Evolutionary conservation across 2,888 invertebrate species (phyloP).

Genomic region (Odontocolon sp.): DNA sequence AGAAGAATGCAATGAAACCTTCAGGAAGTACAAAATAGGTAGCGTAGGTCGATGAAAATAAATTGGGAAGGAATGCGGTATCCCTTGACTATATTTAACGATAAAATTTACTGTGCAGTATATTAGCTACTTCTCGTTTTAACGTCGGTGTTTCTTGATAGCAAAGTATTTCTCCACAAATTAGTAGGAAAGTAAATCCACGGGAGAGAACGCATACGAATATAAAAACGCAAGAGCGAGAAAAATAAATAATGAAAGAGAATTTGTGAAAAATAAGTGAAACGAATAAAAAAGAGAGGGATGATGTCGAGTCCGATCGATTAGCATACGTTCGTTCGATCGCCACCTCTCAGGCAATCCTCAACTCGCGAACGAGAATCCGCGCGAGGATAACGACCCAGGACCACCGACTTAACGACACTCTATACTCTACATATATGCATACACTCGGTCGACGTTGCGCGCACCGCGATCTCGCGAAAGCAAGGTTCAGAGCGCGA

Average conservation of each 20-base stretch:
- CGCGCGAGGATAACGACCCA: conserved; percentile 54
- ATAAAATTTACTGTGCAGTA: too few relatives aligned
- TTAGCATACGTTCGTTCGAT: conserved; percentile 20
- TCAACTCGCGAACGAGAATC: conserved; percentile 21
- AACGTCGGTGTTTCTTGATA: too few relatives aligned
- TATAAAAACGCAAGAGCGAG: background rate
- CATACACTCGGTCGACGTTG: background rate
- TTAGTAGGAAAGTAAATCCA: too few relatives aligned
- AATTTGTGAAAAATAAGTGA: background rate
- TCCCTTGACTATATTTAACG: too few relatives aligned
- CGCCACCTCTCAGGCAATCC: too few relatives aligned
- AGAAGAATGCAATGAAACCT: too few relatives aligned
- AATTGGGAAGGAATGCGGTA: too few relatives aligned
- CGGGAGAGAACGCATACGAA: background rate
- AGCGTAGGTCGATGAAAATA: too few relatives aligned
- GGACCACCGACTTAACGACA: conserved; percentile 24
- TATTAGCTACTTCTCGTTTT: too few relatives aligned
- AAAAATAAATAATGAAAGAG: conserved; percentile 1
- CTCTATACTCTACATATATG: conserved; percentile 2
- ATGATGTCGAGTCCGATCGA: conserved; percentile 43
- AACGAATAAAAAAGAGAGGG: background rate
- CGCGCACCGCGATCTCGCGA: background rate
- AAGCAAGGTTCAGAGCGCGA: background rate
- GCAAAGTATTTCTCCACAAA: too few relatives aligned
- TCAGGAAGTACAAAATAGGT: too few relatives aligned